Conservation (phyloP, 2,888 invertebrate genomes). For the Tipula lateralis region DNA sequence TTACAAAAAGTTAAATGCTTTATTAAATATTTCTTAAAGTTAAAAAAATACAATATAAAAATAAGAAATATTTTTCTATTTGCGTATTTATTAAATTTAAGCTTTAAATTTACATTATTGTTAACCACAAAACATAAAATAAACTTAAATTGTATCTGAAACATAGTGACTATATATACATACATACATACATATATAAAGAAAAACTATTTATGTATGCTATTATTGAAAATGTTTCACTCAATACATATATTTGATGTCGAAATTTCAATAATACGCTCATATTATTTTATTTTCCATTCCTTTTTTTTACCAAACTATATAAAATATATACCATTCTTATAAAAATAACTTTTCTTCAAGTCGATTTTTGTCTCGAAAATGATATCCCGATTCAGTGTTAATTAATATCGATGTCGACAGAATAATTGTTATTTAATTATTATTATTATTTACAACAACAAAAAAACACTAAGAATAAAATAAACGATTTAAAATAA, state of each 20-base stretch:
- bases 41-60: background rate
- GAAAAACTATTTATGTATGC: background rate
- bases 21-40: constrained; percentile 13
- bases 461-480: background rate
- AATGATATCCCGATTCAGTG: background rate
- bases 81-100: constrained; percentile 11
- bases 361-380: background rate
- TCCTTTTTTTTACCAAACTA: background rate
- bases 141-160: background rate
- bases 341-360: background rate
- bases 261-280: background rate
- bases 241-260: background rate
- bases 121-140: background rate
- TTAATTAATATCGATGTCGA: background rate
- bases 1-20: background rate
- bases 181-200: background rate
- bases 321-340: background rate
- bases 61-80: constrained; percentile 19
- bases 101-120: constrained; percentile 24
- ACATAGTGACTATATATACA: background rate
- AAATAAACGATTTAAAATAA: background rate
- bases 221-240: background rate
- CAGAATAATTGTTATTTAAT: background rate
- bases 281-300: background rate
- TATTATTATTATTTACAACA: background rate